Evolutionary conservation across 2,797 vertebrate species (phyloP).

Genomic region (Micrastur ruficollis): DNA sequence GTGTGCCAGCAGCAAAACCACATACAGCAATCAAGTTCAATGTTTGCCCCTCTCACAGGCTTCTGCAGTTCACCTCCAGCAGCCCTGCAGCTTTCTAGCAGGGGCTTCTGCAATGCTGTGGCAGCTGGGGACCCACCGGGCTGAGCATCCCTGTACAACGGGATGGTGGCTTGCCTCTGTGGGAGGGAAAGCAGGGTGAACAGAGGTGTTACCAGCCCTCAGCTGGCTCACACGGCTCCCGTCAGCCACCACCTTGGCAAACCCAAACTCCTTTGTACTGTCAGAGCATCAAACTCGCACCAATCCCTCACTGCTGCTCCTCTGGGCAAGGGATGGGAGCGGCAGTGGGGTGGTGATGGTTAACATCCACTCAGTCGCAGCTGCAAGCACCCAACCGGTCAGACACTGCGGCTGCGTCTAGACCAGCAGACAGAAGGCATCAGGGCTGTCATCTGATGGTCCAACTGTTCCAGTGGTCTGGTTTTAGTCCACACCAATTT

Average conservation of each 20-base stretch:
- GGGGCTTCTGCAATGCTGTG: not conserved
- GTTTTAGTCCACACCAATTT: not conserved
- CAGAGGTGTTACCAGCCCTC: not conserved
- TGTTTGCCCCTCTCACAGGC: not conserved
- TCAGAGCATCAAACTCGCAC: not conserved
- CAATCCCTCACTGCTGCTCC: not conserved
- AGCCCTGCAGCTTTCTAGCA: not conserved
- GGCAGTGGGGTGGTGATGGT: not conserved
- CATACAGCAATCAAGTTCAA: not conserved
- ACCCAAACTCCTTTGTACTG: not conserved
- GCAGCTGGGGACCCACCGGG: not conserved
- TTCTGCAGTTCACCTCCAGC: not conserved
- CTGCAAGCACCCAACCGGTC: not conserved
- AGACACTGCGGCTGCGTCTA: not conserved
- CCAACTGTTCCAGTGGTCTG: not conserved
- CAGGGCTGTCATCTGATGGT: not conserved
- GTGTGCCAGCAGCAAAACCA: not conserved
- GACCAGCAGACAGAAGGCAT: not conserved
- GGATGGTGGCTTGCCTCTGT: not conserved
- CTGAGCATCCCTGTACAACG: not conserved
- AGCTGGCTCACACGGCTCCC: fast-evolving
- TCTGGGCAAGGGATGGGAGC: not conserved
- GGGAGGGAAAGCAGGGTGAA: not conserved
- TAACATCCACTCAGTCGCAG: not conserved
- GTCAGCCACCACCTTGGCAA: not conserved